Evolutionary conservation across 2,888 invertebrate genomes (phyloP).

Genomic region (Aporophyla nigra): DNA sequence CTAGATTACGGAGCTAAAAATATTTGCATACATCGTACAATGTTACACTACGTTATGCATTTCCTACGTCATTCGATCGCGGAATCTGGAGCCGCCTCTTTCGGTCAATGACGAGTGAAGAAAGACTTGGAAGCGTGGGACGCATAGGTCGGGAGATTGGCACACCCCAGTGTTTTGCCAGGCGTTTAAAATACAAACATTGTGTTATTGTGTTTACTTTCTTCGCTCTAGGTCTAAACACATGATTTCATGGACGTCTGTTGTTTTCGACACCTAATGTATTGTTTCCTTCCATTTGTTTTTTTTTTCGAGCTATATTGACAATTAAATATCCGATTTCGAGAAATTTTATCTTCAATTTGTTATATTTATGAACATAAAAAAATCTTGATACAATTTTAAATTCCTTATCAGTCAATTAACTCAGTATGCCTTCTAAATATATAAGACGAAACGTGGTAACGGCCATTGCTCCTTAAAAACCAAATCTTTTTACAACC

Average conservation of each 20-base stretch:
- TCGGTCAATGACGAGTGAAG: slow-evolving; percentile 42
- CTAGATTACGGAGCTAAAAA: slow-evolving; percentile 4
- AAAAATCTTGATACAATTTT: background rate
- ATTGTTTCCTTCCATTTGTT: slow-evolving; percentile 16
- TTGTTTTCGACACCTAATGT: slow-evolving; percentile 33
- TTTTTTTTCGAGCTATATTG: slow-evolving; percentile 23
- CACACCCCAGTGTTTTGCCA: slow-evolving; percentile 77
- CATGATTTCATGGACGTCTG: slow-evolving; percentile 30
- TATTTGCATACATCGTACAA: background rate
- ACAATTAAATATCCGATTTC: slow-evolving; percentile 41
- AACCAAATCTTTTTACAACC: background rate
- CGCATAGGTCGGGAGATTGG: slow-evolving; percentile 81
- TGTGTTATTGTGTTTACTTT: slow-evolving; percentile 50
- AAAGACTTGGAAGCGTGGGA: slow-evolving; percentile 69
- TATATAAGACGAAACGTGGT: background rate
- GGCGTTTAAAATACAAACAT: slow-evolving; percentile 55
- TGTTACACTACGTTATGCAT: slow-evolving; percentile 37
- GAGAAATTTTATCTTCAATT: background rate
- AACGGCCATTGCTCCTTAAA: background rate
- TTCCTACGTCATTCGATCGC: slow-evolving; percentile 31
- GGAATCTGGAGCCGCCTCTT: slow-evolving; percentile 48
- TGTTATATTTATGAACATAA: background rate
- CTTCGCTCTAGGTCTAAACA: slow-evolving; percentile 55
- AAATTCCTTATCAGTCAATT: slow-evolving; percentile 9
- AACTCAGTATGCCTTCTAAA: background rate